These are phyloP conservation scores for Cyrtodaria siliqua DNA, from an alignment of 2,888 invertebrate genomes.

Conservation along the genomic window DNA sequence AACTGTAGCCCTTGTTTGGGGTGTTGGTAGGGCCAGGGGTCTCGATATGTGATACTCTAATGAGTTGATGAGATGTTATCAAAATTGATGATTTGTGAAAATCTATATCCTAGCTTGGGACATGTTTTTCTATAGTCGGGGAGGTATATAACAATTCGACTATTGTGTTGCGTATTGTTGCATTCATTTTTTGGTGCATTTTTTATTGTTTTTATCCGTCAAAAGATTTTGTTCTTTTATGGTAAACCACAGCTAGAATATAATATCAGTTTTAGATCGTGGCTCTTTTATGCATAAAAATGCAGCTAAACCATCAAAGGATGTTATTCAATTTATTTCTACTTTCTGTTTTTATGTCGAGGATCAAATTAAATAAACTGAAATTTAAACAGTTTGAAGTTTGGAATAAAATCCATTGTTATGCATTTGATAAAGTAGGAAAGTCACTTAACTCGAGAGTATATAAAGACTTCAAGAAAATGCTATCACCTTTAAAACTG, in stretches of 20 bases:
- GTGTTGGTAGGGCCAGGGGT: slow-evolving; percentile 17
- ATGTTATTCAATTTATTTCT: slow-evolving; percentile 57
- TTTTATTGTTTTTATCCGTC: too few relatives aligned
- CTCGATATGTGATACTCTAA: slow-evolving; percentile 18
- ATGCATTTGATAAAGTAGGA: slow-evolving; percentile 53
- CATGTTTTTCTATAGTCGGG: background rate
- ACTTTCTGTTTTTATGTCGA: slow-evolving; percentile 55
- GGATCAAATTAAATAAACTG: slow-evolving; percentile 43
- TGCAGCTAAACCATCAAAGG: background rate
- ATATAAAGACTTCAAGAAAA: slow-evolving; percentile 46
- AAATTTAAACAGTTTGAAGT: slow-evolving; percentile 58
- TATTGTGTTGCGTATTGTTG: too few relatives aligned
- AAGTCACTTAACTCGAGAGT: slow-evolving; percentile 24
- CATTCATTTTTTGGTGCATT: too few relatives aligned
- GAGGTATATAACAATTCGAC: too few relatives aligned
- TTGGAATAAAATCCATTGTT: slow-evolving; percentile 57
- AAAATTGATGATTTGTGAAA: slow-evolving; percentile 9
- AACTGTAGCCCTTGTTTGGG: slow-evolving; percentile 12
- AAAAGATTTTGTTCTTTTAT: too few relatives aligned
- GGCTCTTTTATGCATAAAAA: too few relatives aligned
- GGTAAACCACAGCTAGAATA: too few relatives aligned
- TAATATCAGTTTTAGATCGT: too few relatives aligned
- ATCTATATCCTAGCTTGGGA: background rate
- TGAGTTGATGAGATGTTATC: slow-evolving; percentile 17
- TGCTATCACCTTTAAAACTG: slow-evolving; percentile 32